phyloP scores from a whole-genome alignment of 2,888 invertebrate genomes.

The Kryphioiulus occultus region DNA sequence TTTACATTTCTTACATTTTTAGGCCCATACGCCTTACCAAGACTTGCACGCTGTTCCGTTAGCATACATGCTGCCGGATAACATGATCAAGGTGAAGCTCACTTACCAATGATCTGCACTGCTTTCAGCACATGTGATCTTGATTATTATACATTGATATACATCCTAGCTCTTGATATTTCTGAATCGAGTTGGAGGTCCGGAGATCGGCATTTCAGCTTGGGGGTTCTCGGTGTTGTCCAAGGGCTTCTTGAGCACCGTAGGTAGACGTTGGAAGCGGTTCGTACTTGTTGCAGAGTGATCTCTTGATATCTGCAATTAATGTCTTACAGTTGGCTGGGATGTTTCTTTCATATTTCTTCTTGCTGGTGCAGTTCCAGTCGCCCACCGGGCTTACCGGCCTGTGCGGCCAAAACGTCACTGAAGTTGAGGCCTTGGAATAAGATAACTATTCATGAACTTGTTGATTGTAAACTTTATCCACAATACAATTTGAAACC shows the following conservation, averaged over 20 bases:
- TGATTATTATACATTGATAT: too few relatives aligned
- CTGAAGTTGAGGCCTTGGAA: neutral
- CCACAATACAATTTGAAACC: neutral
- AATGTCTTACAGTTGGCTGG: slow-evolving; percentile 44
- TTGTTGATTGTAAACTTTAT: neutral
- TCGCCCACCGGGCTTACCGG: slow-evolving; percentile 41
- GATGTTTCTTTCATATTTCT: slow-evolving; percentile 45
- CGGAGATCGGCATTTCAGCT: slow-evolving; percentile 45
- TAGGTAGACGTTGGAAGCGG: neutral
- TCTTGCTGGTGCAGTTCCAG: slow-evolving; percentile 46
- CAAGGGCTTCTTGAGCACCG: slow-evolving; percentile 46
- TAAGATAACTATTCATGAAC: neutral
- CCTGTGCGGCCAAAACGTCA: neutral
- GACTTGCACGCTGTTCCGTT: slow-evolving; percentile 43
- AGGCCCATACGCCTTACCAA: slow-evolving; percentile 41
- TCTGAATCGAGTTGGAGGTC: slow-evolving; percentile 42
- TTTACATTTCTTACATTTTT: neutral
- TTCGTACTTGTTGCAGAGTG: neutral
- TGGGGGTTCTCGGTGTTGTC: slow-evolving; percentile 48
- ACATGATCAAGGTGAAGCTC: slow-evolving; percentile 39
- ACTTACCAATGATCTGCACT: neutral
- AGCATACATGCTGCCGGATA: neutral
- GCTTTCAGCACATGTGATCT: neutral
- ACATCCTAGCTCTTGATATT: slow-evolving; percentile 22
- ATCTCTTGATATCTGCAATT: neutral